A percentile compares a stretch with the other conserved stretches of the same genome.
Conservation (phyloP, 2,113 vertebrate species). For the Pionites leucogaster region DNA sequence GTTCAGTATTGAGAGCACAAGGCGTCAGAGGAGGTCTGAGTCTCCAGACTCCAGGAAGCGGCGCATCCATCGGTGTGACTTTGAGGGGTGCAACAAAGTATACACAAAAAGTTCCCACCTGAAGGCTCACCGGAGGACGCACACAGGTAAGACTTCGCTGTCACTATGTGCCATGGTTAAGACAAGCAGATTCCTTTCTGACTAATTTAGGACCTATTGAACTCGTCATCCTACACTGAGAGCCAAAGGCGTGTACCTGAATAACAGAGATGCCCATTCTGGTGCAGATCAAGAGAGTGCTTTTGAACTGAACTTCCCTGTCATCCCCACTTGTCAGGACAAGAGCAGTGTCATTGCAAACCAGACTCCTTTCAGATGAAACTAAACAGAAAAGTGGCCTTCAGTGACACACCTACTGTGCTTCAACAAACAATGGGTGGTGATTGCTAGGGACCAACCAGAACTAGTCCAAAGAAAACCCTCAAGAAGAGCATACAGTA, state of each 20-base stretch:
- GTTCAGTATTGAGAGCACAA: slow-evolving; percentile 98
- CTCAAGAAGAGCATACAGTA: neutral
- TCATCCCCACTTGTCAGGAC: neutral
- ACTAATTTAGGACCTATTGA: neutral
- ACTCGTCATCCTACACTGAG: neutral
- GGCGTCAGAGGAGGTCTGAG: slow-evolving; percentile 93
- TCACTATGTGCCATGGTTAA: neutral
- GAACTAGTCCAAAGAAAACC: neutral
- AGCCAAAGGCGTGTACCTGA: neutral
- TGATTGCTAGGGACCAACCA: neutral
- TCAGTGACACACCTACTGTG: neutral
- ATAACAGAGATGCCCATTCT: neutral
- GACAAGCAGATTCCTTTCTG: neutral
- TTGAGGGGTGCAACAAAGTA: slow-evolving; percentile 99
- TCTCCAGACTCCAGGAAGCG: slow-evolving; percentile 97
- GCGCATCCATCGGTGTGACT: slow-evolving; percentile 98
- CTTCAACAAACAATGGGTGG: neutral
- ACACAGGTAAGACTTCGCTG: slow-evolving; percentile 83
- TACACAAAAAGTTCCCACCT: slow-evolving; percentile 99
- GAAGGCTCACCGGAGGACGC: slow-evolving; percentile 97
- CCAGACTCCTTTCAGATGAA: neutral
- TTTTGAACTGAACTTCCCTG: neutral
- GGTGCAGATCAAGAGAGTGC: neutral
- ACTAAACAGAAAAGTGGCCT: neutral
- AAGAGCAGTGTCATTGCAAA: neutral